Conservation (phyloP, 1,140 invertebrate species). For the Diorhabda sublineata region DNA sequence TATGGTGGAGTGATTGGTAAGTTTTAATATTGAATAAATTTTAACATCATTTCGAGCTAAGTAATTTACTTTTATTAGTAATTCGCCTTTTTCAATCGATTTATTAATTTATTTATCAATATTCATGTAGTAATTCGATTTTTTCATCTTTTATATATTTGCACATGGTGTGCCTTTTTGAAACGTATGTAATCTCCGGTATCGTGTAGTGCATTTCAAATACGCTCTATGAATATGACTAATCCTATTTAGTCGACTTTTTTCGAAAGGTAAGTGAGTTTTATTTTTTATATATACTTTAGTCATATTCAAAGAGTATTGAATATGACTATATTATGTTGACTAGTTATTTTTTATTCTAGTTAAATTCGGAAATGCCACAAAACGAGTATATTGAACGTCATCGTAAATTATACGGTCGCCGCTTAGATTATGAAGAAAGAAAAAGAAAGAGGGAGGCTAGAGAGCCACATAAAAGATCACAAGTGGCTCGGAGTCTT, state of each 20-base stretch:
- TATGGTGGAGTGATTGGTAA: constrained; percentile 41
- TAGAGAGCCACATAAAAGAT: constrained; percentile 82
- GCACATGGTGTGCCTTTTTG: constrained; percentile 10
- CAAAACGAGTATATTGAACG: constrained; percentile 99
- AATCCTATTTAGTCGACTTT: constrained; percentile 24
- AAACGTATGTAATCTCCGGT: constrained; percentile 13
- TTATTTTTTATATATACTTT: constrained; percentile 24
- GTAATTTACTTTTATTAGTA: too few relatives aligned
- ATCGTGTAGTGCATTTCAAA: constrained; percentile 9
- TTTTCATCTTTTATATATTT: background rate
- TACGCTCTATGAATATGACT: constrained; percentile 40
- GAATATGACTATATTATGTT: constrained; percentile 36
- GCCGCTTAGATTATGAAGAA: constrained; percentile 96
- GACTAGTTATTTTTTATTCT: constrained; percentile 22
- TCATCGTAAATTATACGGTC: constrained; percentile 92
- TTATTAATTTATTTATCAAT: constrained; percentile 22
- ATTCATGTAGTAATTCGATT: background rate
- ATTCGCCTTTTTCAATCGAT: background rate
- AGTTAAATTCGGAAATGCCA: constrained; percentile 69
- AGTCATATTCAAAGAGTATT: constrained; percentile 43
- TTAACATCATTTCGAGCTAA: too few relatives aligned
- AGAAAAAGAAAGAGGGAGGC: constrained; percentile 93
- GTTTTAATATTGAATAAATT: constrained; percentile 22
- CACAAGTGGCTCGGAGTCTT: constrained; percentile 86
- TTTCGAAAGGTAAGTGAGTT: constrained; percentile 28